These are phyloP conservation scores for Apteryx owenii DNA, from an alignment of 2,113 vertebrate species.

Conservation along the genomic window DNA sequence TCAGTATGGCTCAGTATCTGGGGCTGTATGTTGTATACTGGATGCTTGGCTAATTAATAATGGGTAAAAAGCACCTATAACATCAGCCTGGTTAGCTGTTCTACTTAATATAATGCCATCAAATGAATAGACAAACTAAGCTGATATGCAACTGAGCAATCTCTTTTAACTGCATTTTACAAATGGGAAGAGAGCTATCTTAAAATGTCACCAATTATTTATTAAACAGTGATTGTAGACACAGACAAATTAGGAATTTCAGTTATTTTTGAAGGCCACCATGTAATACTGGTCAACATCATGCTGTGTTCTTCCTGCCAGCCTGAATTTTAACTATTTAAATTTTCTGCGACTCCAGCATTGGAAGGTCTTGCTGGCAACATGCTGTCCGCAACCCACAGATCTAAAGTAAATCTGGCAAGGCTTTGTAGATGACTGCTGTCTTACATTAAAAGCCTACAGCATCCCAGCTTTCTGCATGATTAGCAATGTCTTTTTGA, in stretches of 20 bases:
- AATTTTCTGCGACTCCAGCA: not conserved
- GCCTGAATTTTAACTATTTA: not conserved
- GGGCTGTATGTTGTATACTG: not conserved
- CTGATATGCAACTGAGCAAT: not conserved
- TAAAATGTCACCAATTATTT: not conserved
- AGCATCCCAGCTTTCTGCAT: not conserved
- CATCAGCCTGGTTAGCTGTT: not conserved
- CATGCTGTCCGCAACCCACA: not conserved
- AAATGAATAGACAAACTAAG: not conserved
- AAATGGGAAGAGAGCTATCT: not conserved
- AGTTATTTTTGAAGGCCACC: not conserved
- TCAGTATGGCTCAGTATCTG: accelerated
- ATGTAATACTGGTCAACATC: not conserved
- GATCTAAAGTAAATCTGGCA: not conserved
- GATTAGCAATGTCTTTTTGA: not conserved
- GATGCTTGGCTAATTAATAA: not conserved
- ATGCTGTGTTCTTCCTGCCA: not conserved
- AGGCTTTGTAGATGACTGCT: not conserved
- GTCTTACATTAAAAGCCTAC: not conserved
- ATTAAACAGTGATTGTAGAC: not conserved
- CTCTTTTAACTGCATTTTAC: not conserved
- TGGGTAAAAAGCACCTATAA: not conserved
- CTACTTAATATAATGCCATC: not conserved
- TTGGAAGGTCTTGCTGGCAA: not conserved
- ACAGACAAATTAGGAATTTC: not conserved